These are phyloP conservation scores for Agrochola litura DNA, from an alignment of 2,888 invertebrate species.

Conservation along the genomic window DNA sequence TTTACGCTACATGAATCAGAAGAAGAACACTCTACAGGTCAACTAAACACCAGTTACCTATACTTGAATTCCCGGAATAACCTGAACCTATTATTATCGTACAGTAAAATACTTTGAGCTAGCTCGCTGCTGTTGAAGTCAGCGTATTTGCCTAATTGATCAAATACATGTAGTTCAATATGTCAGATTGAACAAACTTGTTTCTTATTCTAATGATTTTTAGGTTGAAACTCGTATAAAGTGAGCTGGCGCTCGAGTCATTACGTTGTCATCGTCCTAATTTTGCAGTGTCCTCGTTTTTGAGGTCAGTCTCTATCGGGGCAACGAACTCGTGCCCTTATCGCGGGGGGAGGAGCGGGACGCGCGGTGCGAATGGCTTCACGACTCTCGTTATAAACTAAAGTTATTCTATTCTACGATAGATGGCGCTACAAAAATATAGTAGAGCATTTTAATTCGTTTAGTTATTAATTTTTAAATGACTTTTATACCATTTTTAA, in stretches of 20 bases:
- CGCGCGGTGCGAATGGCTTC: conserved; percentile 74
- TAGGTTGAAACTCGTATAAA: conserved; percentile 80
- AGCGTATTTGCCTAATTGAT: conserved; percentile 91
- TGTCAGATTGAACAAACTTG: conserved; percentile 65
- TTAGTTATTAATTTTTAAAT: neutral
- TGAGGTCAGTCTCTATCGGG: conserved; percentile 92
- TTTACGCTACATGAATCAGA: conserved; percentile 30
- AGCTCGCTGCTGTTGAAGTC: conserved; percentile 86
- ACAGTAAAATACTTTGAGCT: conserved; percentile 85
- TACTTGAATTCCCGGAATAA: conserved; percentile 73
- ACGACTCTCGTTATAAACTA: conserved; percentile 59
- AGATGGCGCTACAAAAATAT: conserved; percentile 80
- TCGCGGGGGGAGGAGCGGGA: conserved; percentile 82
- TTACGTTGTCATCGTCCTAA: conserved; percentile 90
- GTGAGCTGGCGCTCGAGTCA: conserved; percentile 83
- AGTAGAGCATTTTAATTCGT: neutral
- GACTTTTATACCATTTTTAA: neutral
- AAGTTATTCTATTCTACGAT: conserved; percentile 77
- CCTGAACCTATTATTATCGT: conserved; percentile 81
- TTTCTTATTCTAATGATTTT: conserved; percentile 68
- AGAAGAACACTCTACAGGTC: conserved; percentile 21
- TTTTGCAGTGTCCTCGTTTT: conserved; percentile 93
- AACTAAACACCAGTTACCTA: conserved; percentile 47
- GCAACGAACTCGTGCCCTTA: conserved; percentile 91
- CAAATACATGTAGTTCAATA: conserved; percentile 89